These are phyloP conservation scores for Archips xylosteana DNA, from an alignment of 2,888 invertebrate genomes.

Conservation along the genomic window DNA sequence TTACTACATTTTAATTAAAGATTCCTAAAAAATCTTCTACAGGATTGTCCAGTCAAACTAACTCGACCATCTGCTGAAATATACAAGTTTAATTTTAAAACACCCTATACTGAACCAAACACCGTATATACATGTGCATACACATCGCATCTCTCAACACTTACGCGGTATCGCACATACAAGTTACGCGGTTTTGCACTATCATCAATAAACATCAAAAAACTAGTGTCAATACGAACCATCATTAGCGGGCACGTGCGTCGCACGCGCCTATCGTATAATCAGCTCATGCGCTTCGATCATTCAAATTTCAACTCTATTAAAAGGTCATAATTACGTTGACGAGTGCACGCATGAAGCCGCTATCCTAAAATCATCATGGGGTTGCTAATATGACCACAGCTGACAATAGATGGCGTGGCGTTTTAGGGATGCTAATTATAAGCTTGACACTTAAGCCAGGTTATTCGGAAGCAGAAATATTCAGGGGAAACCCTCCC, in stretches of 20 bases:
- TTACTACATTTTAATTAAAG: too few relatives aligned
- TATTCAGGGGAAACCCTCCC: too few relatives aligned
- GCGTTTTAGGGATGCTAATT: slow-evolving; percentile 4
- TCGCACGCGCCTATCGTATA: slow-evolving; percentile 11
- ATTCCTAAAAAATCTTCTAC: too few relatives aligned
- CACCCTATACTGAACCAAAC: too few relatives aligned
- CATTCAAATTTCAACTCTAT: neutral
- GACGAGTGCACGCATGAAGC: neutral
- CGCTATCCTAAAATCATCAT: neutral
- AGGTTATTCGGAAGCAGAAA: too few relatives aligned
- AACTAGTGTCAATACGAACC: slow-evolving; percentile 11
- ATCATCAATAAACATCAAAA: slow-evolving; percentile 6
- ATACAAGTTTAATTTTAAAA: too few relatives aligned
- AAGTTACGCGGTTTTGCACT: slow-evolving; percentile 10
- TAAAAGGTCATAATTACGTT: neutral
- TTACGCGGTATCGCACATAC: neutral
- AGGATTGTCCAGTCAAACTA: too few relatives aligned
- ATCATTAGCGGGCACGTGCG: slow-evolving; percentile 24
- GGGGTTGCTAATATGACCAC: neutral
- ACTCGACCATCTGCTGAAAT: too few relatives aligned
- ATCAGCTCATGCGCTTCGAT: neutral
- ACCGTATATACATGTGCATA: neutral
- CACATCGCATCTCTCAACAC: neutral
- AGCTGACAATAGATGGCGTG: neutral
- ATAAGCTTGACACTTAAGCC: neutral